A percentile compares a stretch with the other conserved stretches of the same genome.
phyloP scores from a whole-genome alignment of 1,140 invertebrate species.

The Aphaenogaster floridana region DNA sequence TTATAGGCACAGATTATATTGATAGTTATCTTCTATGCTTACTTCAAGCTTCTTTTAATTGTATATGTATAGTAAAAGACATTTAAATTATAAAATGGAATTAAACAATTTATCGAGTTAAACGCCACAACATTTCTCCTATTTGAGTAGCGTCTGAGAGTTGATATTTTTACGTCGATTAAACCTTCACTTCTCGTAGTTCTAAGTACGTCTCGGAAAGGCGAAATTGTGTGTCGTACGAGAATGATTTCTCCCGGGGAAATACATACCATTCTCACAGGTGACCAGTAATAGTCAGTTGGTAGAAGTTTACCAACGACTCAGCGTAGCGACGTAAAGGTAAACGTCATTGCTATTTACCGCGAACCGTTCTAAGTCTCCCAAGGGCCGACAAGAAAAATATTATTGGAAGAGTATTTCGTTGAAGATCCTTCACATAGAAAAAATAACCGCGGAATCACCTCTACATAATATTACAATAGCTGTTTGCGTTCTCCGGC shows the following conservation, averaged over 20 bases:
- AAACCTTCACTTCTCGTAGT: conserved; percentile 41
- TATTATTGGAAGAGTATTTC: conserved; percentile 64
- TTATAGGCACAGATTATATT: background rate
- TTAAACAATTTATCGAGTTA: conserved; percentile 39
- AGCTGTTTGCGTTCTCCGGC: background rate
- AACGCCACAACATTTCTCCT: background rate
- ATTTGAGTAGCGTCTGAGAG: background rate
- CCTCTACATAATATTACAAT: conserved; percentile 34
- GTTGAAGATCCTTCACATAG: conserved; percentile 14
- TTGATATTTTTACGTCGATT: conserved; percentile 41
- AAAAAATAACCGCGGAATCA: conserved; percentile 27
- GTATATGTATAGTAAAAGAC: background rate
- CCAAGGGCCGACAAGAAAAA: conserved; percentile 42
- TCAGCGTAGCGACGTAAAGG: conserved; percentile 66
- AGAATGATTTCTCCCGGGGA: conserved; percentile 76
- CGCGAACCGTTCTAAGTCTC: conserved; percentile 57
- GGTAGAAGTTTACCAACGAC: conserved; percentile 71
- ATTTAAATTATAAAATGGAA: conserved; percentile 33
- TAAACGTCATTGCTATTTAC: conserved; percentile 77
- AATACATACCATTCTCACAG: conserved; percentile 67
- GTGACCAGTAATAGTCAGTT: conserved; percentile 61
- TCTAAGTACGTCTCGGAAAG: conserved; percentile 9
- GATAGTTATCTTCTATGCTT: background rate
- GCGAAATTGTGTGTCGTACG: conserved; percentile 29
- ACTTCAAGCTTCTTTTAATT: conserved; percentile 14